phyloP scores from a whole-genome alignment of 2,113 vertebrate genomes.

The Scartelaos histophorus region DNA sequence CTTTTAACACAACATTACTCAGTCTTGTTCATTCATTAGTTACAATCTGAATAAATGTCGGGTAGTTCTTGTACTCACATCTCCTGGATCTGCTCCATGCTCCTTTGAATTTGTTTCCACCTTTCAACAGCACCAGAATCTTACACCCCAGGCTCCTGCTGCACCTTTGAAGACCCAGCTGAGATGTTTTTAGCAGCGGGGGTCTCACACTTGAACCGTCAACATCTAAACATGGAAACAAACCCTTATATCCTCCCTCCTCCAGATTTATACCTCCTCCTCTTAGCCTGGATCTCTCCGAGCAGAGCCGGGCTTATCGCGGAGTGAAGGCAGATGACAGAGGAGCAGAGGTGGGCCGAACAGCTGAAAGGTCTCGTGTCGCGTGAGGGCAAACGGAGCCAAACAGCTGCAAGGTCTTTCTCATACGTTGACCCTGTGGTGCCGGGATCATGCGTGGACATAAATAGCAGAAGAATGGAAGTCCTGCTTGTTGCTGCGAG shows the following conservation, averaged over 20 bases:
- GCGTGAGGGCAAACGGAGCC: constrained; percentile 2
- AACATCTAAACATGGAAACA: constrained; percentile 54
- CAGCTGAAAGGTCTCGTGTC: not conserved
- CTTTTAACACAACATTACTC: not conserved
- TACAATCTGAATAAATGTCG: not conserved
- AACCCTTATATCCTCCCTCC: constrained; percentile 18
- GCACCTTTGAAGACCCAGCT: constrained; percentile 19
- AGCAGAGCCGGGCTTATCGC: constrained; percentile 3
- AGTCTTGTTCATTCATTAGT: not conserved
- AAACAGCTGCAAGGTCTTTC: constrained; percentile 31
- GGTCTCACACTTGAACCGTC: constrained; percentile 26
- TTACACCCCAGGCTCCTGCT: constrained; percentile 15
- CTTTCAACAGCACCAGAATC: not conserved
- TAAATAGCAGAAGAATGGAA: constrained; percentile 29
- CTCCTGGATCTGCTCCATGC: not conserved
- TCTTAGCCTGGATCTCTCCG: not conserved
- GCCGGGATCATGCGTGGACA: constrained; percentile 23
- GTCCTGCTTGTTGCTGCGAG: constrained; percentile 18
- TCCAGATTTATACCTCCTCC: constrained; percentile 12
- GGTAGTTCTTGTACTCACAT: constrained; percentile 30
- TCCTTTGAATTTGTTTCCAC: not conserved
- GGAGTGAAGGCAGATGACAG: not conserved
- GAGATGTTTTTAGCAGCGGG: not conserved
- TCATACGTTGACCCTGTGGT: constrained; percentile 21
- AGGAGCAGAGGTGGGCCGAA: not conserved